phyloP scores from a whole-genome alignment of 2,797 vertebrate genomes.

The Selene dorsalis region DNA sequence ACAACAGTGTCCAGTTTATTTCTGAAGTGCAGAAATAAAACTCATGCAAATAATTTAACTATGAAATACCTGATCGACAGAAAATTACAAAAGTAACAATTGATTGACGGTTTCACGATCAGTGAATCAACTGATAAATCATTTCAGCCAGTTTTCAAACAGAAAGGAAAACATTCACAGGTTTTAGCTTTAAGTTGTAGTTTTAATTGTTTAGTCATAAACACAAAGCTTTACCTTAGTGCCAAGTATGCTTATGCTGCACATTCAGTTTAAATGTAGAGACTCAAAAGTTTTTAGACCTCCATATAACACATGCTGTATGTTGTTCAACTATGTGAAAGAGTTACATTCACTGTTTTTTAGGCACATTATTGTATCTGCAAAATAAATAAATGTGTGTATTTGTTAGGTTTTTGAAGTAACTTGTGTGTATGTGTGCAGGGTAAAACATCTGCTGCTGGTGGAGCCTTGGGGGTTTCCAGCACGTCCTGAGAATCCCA shows the following conservation, averaged over 20 bases:
- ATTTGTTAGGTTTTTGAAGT: background rate
- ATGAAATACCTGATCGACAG: background rate
- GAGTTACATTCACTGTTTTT: background rate
- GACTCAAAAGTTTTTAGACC: too few species aligned
- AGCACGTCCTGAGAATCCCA: slow-evolving; percentile 88
- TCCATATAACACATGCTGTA: too few species aligned
- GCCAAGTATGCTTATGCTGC: background rate
- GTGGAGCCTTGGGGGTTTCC: slow-evolving; percentile 98
- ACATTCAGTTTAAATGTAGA: background rate
- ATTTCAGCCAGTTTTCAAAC: background rate
- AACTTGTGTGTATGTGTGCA: slow-evolving; percentile 58
- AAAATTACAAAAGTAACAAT: background rate
- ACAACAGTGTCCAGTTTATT: background rate
- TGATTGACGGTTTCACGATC: background rate
- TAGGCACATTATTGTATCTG: background rate
- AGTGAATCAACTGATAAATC: background rate
- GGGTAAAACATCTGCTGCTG: slow-evolving; percentile 92
- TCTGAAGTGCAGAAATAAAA: background rate
- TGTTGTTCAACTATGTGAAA: too few species aligned
- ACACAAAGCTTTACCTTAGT: background rate
- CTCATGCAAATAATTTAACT: background rate
- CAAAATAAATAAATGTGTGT: background rate
- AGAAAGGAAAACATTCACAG: too few species aligned
- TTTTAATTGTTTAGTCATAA: too few species aligned
- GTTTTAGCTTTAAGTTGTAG: too few species aligned